These are phyloP conservation scores for Xiphophorus maculatus DNA, from an alignment of 2,113 vertebrate species.

Conservation along the genomic window DNA sequence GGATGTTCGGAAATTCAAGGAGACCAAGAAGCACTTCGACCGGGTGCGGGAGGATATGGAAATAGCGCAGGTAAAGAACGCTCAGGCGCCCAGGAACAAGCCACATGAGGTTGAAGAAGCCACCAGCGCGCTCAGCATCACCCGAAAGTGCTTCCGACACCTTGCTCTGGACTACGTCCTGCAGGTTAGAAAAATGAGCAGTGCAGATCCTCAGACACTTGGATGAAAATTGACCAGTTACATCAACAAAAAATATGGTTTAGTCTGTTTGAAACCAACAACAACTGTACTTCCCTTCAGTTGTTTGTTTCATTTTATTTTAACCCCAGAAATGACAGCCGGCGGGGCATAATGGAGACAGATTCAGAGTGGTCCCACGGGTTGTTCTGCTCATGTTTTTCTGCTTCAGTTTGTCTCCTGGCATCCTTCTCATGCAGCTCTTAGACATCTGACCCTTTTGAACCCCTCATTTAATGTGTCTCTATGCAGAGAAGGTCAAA, in stretches of 20 bases:
- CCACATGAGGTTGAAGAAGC: constrained; percentile 97
- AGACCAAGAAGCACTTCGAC: constrained; percentile 98
- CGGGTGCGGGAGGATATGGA: constrained; percentile 94
- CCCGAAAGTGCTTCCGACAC: constrained; percentile 94
- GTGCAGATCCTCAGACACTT: background rate
- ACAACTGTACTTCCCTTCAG: too few relatives aligned
- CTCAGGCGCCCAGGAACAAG: constrained; percentile 93
- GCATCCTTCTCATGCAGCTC: constrained; percentile 19
- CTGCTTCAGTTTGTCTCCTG: constrained; percentile 27
- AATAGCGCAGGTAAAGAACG: constrained; percentile 93
- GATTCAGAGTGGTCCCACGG: constrained; percentile 33
- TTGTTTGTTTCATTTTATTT: too few relatives aligned
- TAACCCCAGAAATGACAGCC: too few relatives aligned
- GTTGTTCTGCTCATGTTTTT: constrained; percentile 16
- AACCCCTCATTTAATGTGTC: constrained; percentile 44
- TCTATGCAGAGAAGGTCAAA: constrained; percentile 43
- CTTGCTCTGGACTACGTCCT: constrained; percentile 95
- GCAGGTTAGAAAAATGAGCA: constrained; percentile 83
- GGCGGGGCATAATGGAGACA: constrained; percentile 9
- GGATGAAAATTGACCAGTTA: background rate
- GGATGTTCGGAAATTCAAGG: constrained; percentile 96
- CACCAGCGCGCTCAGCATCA: constrained; percentile 85
- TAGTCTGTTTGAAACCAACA: background rate
- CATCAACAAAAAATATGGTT: background rate
- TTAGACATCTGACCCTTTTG: constrained; percentile 30